A percentile compares a stretch with the other conserved stretches of the same genome.
Evolutionary conservation across 2,888 invertebrate species (phyloP).

Genomic region (Amblyteles armatorius): DNA sequence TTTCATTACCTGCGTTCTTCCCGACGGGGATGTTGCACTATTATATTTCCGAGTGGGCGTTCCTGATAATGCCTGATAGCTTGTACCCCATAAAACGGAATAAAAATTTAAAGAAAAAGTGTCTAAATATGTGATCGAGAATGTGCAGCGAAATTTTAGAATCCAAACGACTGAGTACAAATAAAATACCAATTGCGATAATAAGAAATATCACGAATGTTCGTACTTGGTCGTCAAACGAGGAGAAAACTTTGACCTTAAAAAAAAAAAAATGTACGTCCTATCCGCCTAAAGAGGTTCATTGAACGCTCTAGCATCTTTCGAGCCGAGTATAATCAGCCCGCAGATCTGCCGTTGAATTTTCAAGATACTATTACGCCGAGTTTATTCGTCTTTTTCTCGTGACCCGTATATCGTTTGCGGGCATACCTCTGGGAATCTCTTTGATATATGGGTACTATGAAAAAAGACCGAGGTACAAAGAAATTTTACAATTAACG

Average conservation of each 20-base stretch:
- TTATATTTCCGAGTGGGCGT: neutral
- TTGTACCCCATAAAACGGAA: neutral
- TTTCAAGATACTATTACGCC: conserved; percentile 22
- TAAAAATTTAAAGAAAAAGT: neutral
- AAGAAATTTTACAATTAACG: conserved; percentile 16
- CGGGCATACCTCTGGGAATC: conserved; percentile 13
- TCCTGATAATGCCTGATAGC: neutral
- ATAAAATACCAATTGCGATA: no score
- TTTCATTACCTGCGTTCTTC: conserved; percentile 16
- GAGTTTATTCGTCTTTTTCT: neutral
- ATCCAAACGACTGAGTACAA: no score
- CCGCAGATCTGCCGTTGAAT: conserved; percentile 64
- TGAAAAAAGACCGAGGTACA: conserved; percentile 21
- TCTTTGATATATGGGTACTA: conserved; percentile 35
- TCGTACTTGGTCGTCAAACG: neutral
- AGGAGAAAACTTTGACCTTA: neutral
- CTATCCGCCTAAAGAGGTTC: neutral
- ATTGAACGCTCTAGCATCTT: conserved; percentile 9
- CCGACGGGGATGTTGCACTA: neutral
- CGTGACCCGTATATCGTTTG: conserved; percentile 41
- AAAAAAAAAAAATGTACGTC: neutral
- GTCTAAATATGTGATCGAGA: neutral
- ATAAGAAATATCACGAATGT: neutral
- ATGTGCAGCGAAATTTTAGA: neutral
- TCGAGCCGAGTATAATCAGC: conserved; percentile 65